phyloP scores from a whole-genome alignment of 2,888 invertebrate genomes.

The Eristalis pertinax region DNA sequence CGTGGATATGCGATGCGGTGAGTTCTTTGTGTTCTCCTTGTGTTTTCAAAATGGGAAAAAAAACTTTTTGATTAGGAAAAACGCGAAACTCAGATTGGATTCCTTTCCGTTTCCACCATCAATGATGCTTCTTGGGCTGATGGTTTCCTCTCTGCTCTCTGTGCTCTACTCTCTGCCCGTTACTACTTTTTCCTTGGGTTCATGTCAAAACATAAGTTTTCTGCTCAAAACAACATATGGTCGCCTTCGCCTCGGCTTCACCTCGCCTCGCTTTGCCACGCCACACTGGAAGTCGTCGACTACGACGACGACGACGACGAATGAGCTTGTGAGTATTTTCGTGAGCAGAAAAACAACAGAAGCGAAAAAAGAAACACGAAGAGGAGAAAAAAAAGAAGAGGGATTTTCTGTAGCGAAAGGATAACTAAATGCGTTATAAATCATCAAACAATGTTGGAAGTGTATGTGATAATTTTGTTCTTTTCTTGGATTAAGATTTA shows the following conservation, averaged over 20 bases:
- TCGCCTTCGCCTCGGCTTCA: neutral
- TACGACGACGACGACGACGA: neutral
- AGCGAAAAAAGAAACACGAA: constrained; percentile 9
- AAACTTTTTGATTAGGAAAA: constrained; percentile 70
- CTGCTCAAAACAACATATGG: constrained; percentile 65
- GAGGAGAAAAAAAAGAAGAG: neutral
- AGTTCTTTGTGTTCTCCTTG: constrained; percentile 10
- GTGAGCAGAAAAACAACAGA: constrained; percentile 6
- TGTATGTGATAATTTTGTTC: constrained; percentile 70
- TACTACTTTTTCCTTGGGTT: constrained; percentile 31
- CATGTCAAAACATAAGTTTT: constrained; percentile 64
- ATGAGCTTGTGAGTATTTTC: neutral
- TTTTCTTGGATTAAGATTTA: constrained; percentile 67
- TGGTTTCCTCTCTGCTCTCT: constrained; percentile 11
- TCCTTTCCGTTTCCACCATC: constrained; percentile 33
- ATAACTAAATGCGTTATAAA: constrained; percentile 70
- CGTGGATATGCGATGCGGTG: neutral
- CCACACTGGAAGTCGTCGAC: neutral
- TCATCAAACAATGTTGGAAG: constrained; percentile 66
- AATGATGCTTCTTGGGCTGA: constrained; percentile 38
- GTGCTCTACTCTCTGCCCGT: constrained; percentile 5
- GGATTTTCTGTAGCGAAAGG: constrained; percentile 43
- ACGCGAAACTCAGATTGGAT: constrained; percentile 66
- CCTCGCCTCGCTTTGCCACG: neutral
- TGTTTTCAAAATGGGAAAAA: constrained; percentile 56